Percentiles rank a stretch among this genome's conserved stretches.
phyloP scores from a whole-genome alignment of 2,888 invertebrate species.

The Tetheella fluctuosa region DNA sequence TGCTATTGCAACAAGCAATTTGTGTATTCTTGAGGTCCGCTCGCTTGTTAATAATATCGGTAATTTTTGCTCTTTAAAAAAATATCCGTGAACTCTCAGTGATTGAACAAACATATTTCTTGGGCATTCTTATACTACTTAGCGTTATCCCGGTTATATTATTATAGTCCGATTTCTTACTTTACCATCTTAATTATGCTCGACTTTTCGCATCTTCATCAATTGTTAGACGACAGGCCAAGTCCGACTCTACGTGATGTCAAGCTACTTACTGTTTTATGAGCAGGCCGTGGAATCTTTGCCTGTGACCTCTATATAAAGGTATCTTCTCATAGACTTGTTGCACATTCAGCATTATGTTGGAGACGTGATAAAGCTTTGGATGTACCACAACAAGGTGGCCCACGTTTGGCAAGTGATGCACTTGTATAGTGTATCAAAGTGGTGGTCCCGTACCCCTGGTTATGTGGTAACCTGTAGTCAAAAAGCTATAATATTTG shows the following conservation, averaged over 20 bases:
- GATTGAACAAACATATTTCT: background rate
- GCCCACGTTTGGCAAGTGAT: too few relatives aligned
- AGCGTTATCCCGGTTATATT: background rate
- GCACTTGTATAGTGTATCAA: too few relatives aligned
- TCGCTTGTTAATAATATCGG: background rate
- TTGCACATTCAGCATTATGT: too few relatives aligned
- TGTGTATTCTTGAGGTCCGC: background rate
- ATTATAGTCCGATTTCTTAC: background rate
- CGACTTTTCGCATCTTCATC: background rate
- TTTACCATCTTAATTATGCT: background rate
- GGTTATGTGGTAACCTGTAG: too few relatives aligned
- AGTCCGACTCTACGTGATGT: background rate
- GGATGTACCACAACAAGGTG: background rate
- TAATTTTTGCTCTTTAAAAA: too few relatives aligned
- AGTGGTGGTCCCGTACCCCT: too few relatives aligned
- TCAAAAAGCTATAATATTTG: too few relatives aligned
- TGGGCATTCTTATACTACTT: background rate
- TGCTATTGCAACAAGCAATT: background rate
- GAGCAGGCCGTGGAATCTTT: background rate
- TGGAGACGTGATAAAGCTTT: background rate
- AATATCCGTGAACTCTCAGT: too few relatives aligned
- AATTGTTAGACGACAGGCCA: background rate
- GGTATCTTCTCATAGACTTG: too few relatives aligned
- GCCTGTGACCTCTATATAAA: too few relatives aligned
- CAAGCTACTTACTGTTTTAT: background rate